Percentiles rank a stretch among this genome's conserved stretches.
Evolutionary conservation across 2,888 invertebrate genomes (phyloP).

Genomic region (Lomographa bimaculata): DNA sequence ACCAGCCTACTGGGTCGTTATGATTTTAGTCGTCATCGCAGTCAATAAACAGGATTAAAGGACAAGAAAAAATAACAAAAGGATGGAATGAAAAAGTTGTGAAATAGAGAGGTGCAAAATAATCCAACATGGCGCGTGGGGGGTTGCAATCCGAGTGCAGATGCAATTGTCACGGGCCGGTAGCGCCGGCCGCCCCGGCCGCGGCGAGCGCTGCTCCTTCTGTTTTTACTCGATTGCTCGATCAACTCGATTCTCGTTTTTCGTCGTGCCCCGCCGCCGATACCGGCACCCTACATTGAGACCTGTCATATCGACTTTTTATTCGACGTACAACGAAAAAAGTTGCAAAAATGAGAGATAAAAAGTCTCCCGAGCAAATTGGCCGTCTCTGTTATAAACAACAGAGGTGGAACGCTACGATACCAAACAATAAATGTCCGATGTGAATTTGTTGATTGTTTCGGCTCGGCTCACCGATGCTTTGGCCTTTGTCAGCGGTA

Average conservation of each 20-base stretch:
- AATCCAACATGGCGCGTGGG: slow-evolving; percentile 76
- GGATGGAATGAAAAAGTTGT: background rate
- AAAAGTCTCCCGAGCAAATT: slow-evolving; percentile 80
- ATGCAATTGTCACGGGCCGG: slow-evolving; percentile 79
- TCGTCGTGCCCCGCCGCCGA: slow-evolving; percentile 66
- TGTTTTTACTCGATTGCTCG: slow-evolving; percentile 77
- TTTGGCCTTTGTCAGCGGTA: slow-evolving; percentile 67
- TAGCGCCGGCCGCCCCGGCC: slow-evolving; percentile 30
- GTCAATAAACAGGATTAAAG: too few relatives aligned
- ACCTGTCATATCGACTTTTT: slow-evolving; percentile 82
- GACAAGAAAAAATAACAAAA: background rate
- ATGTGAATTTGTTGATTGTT: slow-evolving; percentile 79
- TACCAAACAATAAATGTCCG: slow-evolving; percentile 81
- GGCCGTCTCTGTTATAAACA: slow-evolving; percentile 81
- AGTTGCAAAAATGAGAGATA: slow-evolving; percentile 63
- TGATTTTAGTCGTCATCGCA: too few relatives aligned
- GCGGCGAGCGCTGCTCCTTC: slow-evolving; percentile 59
- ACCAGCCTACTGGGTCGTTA: too few relatives aligned
- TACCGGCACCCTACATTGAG: slow-evolving; percentile 64
- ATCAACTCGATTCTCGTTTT: slow-evolving; percentile 76
- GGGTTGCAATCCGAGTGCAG: slow-evolving; percentile 67
- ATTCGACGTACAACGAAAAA: slow-evolving; percentile 70
- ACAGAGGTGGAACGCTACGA: slow-evolving; percentile 79
- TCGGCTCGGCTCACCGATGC: slow-evolving; percentile 63
- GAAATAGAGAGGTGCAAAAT: slow-evolving; percentile 51